Evolutionary conservation across 2,797 vertebrate genomes (phyloP), one percentile per base, ranked within the genome.

Genomic region (Megalops cyprinoides): DNA sequence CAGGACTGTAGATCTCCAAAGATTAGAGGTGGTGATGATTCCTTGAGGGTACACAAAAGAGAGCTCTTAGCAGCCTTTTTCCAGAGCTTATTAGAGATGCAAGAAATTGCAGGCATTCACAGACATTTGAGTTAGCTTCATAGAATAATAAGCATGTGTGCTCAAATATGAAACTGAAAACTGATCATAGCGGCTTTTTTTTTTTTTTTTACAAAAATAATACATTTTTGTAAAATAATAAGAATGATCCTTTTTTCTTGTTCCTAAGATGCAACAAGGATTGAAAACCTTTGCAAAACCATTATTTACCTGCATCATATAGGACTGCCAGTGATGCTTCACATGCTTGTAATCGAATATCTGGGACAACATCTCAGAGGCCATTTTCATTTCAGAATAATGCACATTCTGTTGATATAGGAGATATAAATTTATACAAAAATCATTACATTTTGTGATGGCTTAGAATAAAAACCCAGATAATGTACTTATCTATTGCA

Each of bases 401-500:
- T 67, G 18, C 37, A 67, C 31, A 67, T 25, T 15, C n/a, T 67
- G 23, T 15, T 67, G 7, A 67, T 62, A 18, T 1, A 62, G 60
- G 34, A 14, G 65, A 23, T 67, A 20, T 39, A 67, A 18, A 71
- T 67, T 71, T 71, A 44, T 67, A 20, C 37, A 23, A 44, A 34
- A 6, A 71, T n/a, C 20, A 71, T 15, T 7, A 58, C 55, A 58
- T 58, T 71, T 71, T 23, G 12, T 42, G 42, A 71, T 44, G 67
- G 37, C 6, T 42, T 14, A 71, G 67, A 71, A 71, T n/a, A 71
- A 44, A 71, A 51, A 18, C 28, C 46, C 39, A 28, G 74, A 76
- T 34, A 31, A 53, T 53, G 51, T 53, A 37, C 48, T 76, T 76
- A 53, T 53, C 74, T 76, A 25, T 37, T 76, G 48, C 74, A 75